Percentiles rank a stretch among this genome's conserved stretches.
These are phyloP conservation scores for Campaea margaritaria DNA, from an alignment of 2,888 invertebrate genomes.

Conservation along the genomic window DNA sequence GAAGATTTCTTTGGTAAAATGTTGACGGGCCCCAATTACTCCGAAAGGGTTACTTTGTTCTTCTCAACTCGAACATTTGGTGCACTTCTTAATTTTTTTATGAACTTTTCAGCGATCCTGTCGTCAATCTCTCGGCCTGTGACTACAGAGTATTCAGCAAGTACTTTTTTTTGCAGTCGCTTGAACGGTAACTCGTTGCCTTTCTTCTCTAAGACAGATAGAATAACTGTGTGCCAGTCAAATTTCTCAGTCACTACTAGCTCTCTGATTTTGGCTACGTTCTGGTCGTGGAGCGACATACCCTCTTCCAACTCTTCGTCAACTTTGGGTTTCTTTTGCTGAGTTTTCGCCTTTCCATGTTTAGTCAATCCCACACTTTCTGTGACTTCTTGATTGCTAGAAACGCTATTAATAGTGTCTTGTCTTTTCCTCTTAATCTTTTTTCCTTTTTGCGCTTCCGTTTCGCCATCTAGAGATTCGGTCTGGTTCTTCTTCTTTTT, in stretches of 20 bases:
- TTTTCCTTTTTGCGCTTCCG: slow-evolving; percentile 54
- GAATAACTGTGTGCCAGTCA: slow-evolving; percentile 80
- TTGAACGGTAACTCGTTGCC: slow-evolving; percentile 89
- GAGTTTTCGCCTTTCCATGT: slow-evolving; percentile 49
- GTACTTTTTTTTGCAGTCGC: slow-evolving; percentile 91
- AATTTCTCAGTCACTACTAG: slow-evolving; percentile 68
- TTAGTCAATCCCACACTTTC: slow-evolving; percentile 44
- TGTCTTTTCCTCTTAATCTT: slow-evolving; percentile 76
- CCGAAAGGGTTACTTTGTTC: slow-evolving; percentile 82
- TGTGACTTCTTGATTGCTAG: slow-evolving; percentile 44
- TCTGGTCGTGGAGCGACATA: slow-evolving; percentile 75
- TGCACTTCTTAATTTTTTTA: slow-evolving; percentile 89
- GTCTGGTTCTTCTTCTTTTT: slow-evolving; percentile 76
- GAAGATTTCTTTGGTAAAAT: too few relatives aligned
- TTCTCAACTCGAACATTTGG: slow-evolving; percentile 87
- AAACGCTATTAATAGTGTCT: slow-evolving; percentile 68
- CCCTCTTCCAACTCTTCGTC: slow-evolving; percentile 66
- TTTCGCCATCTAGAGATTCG: slow-evolving; percentile 57
- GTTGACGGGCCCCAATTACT: slow-evolving; percentile 41
- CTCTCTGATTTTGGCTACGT: slow-evolving; percentile 76
- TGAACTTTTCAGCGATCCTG: slow-evolving; percentile 89
- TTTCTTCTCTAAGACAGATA: slow-evolving; percentile 79
- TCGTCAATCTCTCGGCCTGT: slow-evolving; percentile 83
- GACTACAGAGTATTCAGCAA: slow-evolving; percentile 86
- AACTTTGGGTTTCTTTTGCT: slow-evolving; percentile 72